Evolutionary conservation across 2,888 invertebrate genomes (phyloP), one percentile per base, ranked within the genome.

Genomic region (Mythimna lalbum): DNA sequence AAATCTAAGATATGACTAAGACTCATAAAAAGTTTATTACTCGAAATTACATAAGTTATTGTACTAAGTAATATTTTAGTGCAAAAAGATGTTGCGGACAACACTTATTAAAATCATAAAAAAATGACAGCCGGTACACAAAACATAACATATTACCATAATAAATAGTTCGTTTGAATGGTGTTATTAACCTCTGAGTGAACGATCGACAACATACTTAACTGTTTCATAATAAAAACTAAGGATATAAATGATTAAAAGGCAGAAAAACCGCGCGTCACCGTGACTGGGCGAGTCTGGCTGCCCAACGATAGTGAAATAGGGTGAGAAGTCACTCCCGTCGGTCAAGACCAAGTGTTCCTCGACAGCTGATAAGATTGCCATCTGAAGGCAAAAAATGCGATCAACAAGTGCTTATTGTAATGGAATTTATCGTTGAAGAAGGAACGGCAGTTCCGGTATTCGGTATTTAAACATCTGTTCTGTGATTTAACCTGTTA

Each of bases 151-250:
- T 65, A 85, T 85, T 78, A 82, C 57, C 77, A 82, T 84, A 85
- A 83, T 80, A 82, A 84, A 82, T 83, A 82, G 76, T 73, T 70
- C 67, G 66, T 49, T 71, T 77, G 61, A 73, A 74, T 77, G 64
- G 79, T 83, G 84, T 82, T 85, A 84, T 79, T 84, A 77, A 85
- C 85, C 85, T 84, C 76, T 72, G 65, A 74, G 76, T 78, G 82
- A 82, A 78, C 60, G 82, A 78, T 82, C 80, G 33, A 66, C 43
- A 61, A 57, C 62, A 70, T 73, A 78, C 73, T 69, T 65, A 79
- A 71, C 72, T 69, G 73, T 80, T 82, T 75, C 33, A 81, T 78
- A 85, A 80, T 81, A 85, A 82, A 57, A 55, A 55, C 55, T 55
- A 55, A 19, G 19, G 57, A 81, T 68, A 83, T 85, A 49, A 76